A percentile compares a stretch with the other conserved stretches of the same genome.
Evolutionary conservation across 2,113 vertebrate genomes (phyloP).

Genomic region (Corydoras maculifer): DNA sequence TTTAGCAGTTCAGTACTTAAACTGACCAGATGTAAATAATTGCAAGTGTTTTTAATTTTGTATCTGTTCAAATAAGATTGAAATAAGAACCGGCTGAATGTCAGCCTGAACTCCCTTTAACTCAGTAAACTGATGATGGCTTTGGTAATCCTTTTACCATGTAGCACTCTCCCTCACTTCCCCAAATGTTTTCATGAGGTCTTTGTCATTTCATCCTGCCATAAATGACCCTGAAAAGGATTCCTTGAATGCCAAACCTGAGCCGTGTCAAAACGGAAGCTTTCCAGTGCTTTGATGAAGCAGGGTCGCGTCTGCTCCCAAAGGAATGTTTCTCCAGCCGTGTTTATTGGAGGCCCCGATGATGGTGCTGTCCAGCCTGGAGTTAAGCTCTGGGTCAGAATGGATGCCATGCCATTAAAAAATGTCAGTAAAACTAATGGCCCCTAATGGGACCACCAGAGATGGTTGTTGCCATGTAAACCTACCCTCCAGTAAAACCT

Average conservation of each 20-base stretch:
- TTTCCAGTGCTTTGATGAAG: constrained; percentile 33
- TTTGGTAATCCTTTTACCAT: constrained; percentile 21
- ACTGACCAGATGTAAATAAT: too few species aligned
- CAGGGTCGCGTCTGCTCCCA: neutral
- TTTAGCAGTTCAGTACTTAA: too few species aligned
- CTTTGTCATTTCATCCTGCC: constrained; percentile 41
- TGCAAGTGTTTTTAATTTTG: too few species aligned
- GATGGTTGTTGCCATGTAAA: constrained; percentile 39
- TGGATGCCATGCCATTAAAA: constrained; percentile 48
- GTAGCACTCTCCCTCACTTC: constrained; percentile 31
- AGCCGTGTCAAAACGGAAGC: constrained; percentile 31
- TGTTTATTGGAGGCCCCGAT: constrained; percentile 37
- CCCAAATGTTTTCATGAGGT: constrained; percentile 38
- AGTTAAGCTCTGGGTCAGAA: constrained; percentile 47
- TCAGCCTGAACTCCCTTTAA: constrained; percentile 16
- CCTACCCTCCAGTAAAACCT: constrained; percentile 21
- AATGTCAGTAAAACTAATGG: constrained; percentile 53
- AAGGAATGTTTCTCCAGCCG: constrained; percentile 24
- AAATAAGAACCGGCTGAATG: too few species aligned
- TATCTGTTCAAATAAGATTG: too few species aligned
- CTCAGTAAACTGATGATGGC: neutral
- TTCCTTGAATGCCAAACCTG: constrained; percentile 46
- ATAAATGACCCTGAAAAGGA: constrained; percentile 47
- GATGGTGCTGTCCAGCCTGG: constrained; percentile 32
- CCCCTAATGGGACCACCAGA: constrained; percentile 58